These are phyloP conservation scores for Caenorhabditis inopinata DNA, from an alignment of 1,140 invertebrate species.

Conservation along the genomic window DNA sequence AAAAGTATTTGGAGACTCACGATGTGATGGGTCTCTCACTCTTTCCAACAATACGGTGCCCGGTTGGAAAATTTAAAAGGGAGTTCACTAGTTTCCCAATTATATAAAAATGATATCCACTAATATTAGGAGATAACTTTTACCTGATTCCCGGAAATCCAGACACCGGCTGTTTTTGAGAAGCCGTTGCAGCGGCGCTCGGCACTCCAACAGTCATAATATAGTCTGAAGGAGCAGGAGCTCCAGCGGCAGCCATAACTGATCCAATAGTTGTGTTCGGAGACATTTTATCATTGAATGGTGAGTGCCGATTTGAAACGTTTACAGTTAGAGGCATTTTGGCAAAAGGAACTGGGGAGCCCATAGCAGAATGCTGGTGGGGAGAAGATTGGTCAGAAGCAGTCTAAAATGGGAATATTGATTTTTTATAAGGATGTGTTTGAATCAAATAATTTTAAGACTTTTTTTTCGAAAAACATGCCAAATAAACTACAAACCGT, in stretches of 20 bases:
- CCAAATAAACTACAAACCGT: background rate
- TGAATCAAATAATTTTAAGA: no score
- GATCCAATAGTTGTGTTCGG: constrained; percentile 1
- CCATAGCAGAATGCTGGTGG: constrained; percentile 1
- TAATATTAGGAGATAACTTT: no score
- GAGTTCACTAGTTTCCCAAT: no score
- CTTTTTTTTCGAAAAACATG: no score
- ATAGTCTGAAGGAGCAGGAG: background rate
- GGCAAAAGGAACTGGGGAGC: constrained; percentile 12
- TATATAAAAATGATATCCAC: background rate
- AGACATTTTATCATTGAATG: background rate
- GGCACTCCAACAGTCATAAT: constrained; percentile 15
- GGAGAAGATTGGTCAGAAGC: constrained; percentile 18
- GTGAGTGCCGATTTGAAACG: background rate
- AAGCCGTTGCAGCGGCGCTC: background rate
- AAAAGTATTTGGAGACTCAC: no score
- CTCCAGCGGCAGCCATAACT: background rate
- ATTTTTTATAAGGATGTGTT: no score
- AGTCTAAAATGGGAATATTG: constrained; percentile 4
- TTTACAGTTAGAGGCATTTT: constrained; percentile 15
- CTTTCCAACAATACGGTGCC: no score
- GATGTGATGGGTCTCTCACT: no score
- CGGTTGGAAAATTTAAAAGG: no score
- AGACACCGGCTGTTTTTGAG: background rate
- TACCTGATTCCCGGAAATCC: background rate